Evolutionary conservation across 30 jellyfish, hydroid and myxozoan genomes (phyloP).

Genomic region (Cassiopea xamachana): DNA sequence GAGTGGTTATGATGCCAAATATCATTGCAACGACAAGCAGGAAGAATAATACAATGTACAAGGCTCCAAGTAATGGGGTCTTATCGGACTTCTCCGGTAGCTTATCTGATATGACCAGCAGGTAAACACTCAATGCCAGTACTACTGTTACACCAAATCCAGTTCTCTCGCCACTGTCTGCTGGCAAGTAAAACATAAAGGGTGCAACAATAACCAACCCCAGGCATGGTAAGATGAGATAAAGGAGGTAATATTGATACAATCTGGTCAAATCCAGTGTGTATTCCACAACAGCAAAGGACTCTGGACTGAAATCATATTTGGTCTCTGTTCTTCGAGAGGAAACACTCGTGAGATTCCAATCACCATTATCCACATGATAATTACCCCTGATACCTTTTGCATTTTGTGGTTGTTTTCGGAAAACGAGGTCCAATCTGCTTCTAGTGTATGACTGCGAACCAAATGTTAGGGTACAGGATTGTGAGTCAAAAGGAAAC

Average conservation of each 20-base stretch:
- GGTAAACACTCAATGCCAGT: conserved; percentile 85
- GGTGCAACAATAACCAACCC: conserved; percentile 64
- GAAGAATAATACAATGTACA: conserved; percentile 66
- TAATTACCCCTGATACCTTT: conserved; percentile 37
- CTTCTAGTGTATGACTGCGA: conserved; percentile 61
- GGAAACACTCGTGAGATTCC: conserved; percentile 27
- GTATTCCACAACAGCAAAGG: conserved; percentile 45
- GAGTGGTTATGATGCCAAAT: conserved; percentile 45
- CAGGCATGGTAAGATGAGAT: conserved; percentile 81
- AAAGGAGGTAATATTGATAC: conserved; percentile 65
- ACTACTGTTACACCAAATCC: conserved; percentile 90
- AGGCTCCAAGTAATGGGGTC: conserved; percentile 82
- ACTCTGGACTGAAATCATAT: conserved; percentile 55
- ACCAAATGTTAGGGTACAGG: conserved; percentile 63
- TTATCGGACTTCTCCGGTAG: conserved; percentile 92
- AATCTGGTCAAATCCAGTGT: conserved; percentile 47
- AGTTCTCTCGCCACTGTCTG: conserved; percentile 91
- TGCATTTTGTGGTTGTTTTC: conserved; percentile 41
- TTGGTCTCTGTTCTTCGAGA: conserved; percentile 17
- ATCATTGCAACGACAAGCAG: conserved; percentile 57
- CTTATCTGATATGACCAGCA: conserved; percentile 86
- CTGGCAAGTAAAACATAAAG: conserved; percentile 79
- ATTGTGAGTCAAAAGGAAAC: conserved; percentile 73
- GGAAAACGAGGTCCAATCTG: conserved; percentile 31
- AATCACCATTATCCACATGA: conserved; percentile 60